Evolutionary conservation across 2,113 vertebrate species (phyloP).

Genomic region (Proteles cristata): DNA sequence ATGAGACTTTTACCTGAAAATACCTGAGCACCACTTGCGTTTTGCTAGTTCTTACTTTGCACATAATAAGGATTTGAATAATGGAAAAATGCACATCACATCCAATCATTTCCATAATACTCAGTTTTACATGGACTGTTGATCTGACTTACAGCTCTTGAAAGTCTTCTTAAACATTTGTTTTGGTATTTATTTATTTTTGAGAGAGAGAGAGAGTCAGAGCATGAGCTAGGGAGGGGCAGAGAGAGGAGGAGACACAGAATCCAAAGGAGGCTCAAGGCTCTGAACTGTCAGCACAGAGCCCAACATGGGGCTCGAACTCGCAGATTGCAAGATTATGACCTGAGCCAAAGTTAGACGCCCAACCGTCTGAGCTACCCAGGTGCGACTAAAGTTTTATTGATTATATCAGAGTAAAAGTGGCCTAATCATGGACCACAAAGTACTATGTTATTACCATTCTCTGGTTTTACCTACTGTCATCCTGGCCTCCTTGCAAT

Average conservation of each 20-base stretch:
- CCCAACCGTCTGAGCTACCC: no score
- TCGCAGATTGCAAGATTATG: no score
- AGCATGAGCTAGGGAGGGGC: no score
- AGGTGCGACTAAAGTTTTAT: neutral
- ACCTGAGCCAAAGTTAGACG: no score
- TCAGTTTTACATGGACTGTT: neutral
- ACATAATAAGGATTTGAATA: neutral
- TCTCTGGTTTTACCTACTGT: neutral
- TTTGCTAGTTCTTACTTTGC: neutral
- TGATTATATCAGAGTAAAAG: neutral
- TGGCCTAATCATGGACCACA: neutral
- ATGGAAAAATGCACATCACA: neutral
- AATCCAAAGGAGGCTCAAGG: no score
- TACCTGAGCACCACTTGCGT: neutral
- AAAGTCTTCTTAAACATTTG: neutral
- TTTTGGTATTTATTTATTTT: no score
- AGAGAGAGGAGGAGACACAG: no score
- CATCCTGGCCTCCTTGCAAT: neutral
- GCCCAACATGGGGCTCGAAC: accelerated
- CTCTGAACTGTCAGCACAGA: no score
- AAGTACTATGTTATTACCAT: neutral
- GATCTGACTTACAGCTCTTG: neutral
- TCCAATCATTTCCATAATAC: neutral
- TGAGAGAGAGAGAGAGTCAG: no score
- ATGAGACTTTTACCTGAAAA: neutral